Evolutionary conservation across 2,888 invertebrate genomes (phyloP).

Genomic region (Mechanitis messenoides): DNA sequence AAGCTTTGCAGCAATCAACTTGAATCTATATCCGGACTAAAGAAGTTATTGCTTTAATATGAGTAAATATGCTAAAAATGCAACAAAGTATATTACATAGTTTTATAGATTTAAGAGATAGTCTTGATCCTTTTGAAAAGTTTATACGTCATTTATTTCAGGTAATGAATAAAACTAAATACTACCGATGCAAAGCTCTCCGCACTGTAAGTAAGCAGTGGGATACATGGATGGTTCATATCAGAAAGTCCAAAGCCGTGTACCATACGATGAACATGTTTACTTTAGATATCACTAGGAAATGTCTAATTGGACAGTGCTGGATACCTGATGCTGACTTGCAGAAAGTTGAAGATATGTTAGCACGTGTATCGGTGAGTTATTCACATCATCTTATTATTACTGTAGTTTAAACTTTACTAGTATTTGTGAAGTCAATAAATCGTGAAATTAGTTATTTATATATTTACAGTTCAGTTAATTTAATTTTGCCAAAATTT

Average conservation of each 20-base stretch:
- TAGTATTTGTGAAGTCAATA: too few species aligned
- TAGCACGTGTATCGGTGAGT: slow-evolving; percentile 45
- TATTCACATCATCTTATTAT: neutral
- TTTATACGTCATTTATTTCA: slow-evolving; percentile 37
- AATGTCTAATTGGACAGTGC: slow-evolving; percentile 87
- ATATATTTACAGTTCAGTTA: too few species aligned
- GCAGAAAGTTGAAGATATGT: slow-evolving; percentile 72
- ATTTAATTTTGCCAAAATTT: too few species aligned
- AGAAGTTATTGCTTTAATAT: too few species aligned
- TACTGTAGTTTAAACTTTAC: too few species aligned
- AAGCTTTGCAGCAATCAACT: too few species aligned
- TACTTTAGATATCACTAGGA: slow-evolving; percentile 87
- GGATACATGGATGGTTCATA: slow-evolving; percentile 86
- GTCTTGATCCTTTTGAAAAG: too few species aligned
- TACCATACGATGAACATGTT: slow-evolving; percentile 90
- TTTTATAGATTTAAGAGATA: too few species aligned
- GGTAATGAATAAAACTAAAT: slow-evolving; percentile 89
- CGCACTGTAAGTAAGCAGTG: slow-evolving; percentile 87
- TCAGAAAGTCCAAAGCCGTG: slow-evolving; percentile 92
- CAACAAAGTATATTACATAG: too few species aligned
- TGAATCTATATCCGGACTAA: too few species aligned
- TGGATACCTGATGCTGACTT: slow-evolving; percentile 85
- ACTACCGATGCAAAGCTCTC: slow-evolving; percentile 88
- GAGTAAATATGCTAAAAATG: too few species aligned
- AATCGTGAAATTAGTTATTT: too few species aligned